Conservation (phyloP, 2,888 invertebrate genomes). For the Cactoblastis cactorum region DNA sequence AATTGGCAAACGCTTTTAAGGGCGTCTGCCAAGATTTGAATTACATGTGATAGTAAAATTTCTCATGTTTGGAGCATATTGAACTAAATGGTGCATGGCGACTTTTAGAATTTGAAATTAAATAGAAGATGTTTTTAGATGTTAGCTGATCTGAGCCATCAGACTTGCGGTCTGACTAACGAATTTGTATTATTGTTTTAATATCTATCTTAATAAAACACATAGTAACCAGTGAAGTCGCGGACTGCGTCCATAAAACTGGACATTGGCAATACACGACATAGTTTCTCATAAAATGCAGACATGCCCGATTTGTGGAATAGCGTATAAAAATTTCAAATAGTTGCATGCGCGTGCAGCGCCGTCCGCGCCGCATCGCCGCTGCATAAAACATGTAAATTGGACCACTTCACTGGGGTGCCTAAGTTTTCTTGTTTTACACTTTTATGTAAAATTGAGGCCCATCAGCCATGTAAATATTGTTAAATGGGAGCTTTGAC, state of each 20-base stretch:
- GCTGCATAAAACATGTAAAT: slow-evolving; percentile 77
- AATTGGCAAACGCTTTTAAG: background rate
- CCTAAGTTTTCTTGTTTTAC: slow-evolving; percentile 72
- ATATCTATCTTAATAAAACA: slow-evolving; percentile 8
- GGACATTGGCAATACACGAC: slow-evolving; percentile 40
- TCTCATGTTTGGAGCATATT: too few species aligned
- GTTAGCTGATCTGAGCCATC: background rate
- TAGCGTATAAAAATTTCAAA: slow-evolving; percentile 72
- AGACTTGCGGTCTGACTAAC: too few species aligned
- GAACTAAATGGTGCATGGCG: too few species aligned
- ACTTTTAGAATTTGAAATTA: background rate
- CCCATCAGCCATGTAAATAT: slow-evolving; percentile 74
- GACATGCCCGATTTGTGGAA: slow-evolving; percentile 69
- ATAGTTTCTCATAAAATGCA: slow-evolving; percentile 58
- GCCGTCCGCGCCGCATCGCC: slow-evolving; percentile 57
- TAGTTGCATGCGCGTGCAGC: slow-evolving; percentile 56
- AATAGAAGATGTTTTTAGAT: background rate
- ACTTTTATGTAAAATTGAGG: slow-evolving; percentile 72
- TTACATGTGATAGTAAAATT: background rate
- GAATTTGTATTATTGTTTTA: slow-evolving; percentile 18
- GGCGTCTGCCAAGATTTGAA: background rate
- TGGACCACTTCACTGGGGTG: slow-evolving; percentile 69
- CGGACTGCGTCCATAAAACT: slow-evolving; percentile 32
- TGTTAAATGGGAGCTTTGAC: slow-evolving; percentile 57
- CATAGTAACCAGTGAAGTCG: slow-evolving; percentile 20